Conservation (phyloP, 1,140 invertebrate species). For the Ptiloglossa arizonensis region DNA sequence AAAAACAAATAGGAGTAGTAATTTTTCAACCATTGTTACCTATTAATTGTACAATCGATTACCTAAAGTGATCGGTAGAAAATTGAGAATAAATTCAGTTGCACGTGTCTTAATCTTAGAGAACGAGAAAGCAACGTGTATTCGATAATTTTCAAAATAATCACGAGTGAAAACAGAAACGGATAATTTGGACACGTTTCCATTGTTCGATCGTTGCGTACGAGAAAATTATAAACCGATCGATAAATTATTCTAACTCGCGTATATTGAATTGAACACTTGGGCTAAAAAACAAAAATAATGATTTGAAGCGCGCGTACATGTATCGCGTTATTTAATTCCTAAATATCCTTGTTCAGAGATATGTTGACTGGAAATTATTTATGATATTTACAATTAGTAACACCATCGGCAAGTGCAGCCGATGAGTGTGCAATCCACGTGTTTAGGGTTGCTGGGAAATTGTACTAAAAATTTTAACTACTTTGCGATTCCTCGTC, state of each 20-base stretch:
- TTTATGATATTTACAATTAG: conserved; percentile 27
- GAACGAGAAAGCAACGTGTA: neutral
- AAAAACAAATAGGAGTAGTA: conserved; percentile 3
- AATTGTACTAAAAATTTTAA: conserved; percentile 20
- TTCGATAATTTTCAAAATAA: neutral
- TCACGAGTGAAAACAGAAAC: too few species aligned
- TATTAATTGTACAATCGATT: conserved; percentile 4
- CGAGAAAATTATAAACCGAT: neutral
- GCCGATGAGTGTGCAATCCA: neutral
- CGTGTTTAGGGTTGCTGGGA: neutral
- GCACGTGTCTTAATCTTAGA: neutral
- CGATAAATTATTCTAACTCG: neutral
- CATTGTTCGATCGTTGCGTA: neutral
- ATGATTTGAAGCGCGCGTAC: neutral
- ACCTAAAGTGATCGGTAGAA: neutral
- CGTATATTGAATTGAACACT: neutral
- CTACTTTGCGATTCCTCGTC: neutral
- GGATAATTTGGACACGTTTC: too few species aligned
- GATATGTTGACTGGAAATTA: neutral
- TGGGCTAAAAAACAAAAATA: neutral
- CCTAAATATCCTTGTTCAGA: neutral
- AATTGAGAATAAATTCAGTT: neutral
- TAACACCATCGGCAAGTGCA: neutral
- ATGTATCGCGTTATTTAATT: conserved; percentile 3
- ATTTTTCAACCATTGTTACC: conserved; percentile 1